Evolutionary conservation across 2,113 vertebrate genomes (phyloP).

Genomic region (Orycteropus afer): DNA sequence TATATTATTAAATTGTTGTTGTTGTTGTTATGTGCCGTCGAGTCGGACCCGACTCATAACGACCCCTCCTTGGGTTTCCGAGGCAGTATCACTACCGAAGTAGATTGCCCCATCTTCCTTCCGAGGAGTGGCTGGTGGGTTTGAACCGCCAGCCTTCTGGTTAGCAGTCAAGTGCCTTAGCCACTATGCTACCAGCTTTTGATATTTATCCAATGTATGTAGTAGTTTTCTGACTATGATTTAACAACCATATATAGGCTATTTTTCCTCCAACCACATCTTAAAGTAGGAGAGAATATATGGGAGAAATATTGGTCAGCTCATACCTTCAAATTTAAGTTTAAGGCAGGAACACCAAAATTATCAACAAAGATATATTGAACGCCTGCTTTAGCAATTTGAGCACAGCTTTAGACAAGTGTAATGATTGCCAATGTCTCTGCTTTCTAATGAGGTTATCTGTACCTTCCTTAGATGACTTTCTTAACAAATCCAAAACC

Average conservation of each 20-base stretch:
- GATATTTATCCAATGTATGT: too few relatives aligned
- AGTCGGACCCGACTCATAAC: too few relatives aligned
- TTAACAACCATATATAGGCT: background rate
- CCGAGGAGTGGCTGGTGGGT: too few relatives aligned
- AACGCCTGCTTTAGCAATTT: conserved; percentile 14
- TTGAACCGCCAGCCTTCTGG: too few relatives aligned
- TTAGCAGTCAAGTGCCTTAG: too few relatives aligned
- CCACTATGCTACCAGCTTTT: too few relatives aligned
- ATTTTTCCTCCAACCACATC: background rate
- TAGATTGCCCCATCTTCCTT: too few relatives aligned
- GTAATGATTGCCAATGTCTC: background rate
- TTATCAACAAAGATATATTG: background rate
- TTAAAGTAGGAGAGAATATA: background rate
- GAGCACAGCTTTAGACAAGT: conserved; percentile 26
- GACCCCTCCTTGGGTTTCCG: too few relatives aligned
- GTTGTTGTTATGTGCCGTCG: too few relatives aligned
- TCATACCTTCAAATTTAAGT: conserved; percentile 9
- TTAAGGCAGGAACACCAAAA: background rate
- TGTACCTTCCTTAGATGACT: conserved; percentile 7
- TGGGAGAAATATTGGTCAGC: background rate
- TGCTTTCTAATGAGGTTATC: conserved; percentile 5
- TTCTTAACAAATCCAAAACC: background rate
- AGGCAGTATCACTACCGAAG: too few relatives aligned
- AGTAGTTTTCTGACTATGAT: background rate
- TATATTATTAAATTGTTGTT: too few relatives aligned